A percentile compares a stretch with the other conserved stretches of the same genome.
phyloP scores from a whole-genome alignment of 2,113 vertebrate genomes.

The Caracal caracal region DNA sequence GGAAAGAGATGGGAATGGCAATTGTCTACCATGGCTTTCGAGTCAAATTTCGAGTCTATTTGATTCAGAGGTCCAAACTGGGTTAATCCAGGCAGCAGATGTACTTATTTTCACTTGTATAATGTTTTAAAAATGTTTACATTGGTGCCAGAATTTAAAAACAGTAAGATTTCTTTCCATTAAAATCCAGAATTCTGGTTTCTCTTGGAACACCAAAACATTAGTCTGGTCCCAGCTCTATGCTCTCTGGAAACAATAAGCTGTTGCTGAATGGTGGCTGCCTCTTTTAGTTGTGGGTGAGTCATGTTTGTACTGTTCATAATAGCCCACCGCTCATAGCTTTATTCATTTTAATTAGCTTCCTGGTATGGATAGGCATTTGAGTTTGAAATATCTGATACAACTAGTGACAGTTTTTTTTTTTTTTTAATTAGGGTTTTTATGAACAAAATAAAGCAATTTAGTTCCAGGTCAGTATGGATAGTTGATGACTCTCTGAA shows the following conservation, averaged over 20 bases:
- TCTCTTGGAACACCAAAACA: not conserved
- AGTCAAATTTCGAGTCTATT: conserved; percentile 3
- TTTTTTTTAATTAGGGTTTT: not conserved
- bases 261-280: not conserved
- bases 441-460: not conserved
- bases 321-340: not conserved
- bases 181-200: not conserved
- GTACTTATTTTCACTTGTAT: conserved; percentile 30
- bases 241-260: not conserved
- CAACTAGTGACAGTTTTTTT: not conserved
- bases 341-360: conserved; percentile 12
- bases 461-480: not conserved
- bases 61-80: conserved; percentile 25
- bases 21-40: not conserved
- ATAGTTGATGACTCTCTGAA: conserved; percentile 29
- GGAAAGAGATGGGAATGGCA: not conserved
- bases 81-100: not conserved
- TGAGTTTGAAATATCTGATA: not conserved
- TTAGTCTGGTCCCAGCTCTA: not conserved
- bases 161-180: not conserved
- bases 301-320: not conserved
- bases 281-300: not conserved
- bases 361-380: not conserved
- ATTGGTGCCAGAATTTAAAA: not conserved
- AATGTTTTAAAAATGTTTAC: not conserved